A percentile compares a stretch with the other conserved stretches of the same genome.
Conservation (phyloP, 2,888 invertebrate species). For the Perizoma affinitatum region DNA sequence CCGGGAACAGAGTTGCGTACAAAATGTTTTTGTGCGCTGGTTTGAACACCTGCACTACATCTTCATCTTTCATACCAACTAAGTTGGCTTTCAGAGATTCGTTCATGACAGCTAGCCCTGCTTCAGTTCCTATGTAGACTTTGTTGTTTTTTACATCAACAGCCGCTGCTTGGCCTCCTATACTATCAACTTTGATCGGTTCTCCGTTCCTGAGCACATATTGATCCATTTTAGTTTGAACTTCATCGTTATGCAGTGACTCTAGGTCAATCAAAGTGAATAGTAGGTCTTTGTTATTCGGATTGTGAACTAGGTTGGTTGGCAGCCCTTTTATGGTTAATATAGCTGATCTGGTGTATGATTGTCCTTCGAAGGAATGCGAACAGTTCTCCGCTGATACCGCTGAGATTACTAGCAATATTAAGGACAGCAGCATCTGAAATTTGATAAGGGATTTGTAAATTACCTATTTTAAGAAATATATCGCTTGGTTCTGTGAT, state of each 20-base stretch:
- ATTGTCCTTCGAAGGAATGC: constrained; percentile 53
- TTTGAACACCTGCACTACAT: constrained; percentile 73
- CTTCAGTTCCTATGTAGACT: constrained; percentile 71
- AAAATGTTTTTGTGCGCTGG: constrained; percentile 56
- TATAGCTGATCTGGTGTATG: constrained; percentile 58
- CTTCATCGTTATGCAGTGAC: constrained; percentile 66
- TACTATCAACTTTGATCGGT: constrained; percentile 65
- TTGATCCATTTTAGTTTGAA: constrained; percentile 78
- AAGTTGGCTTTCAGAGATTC: constrained; percentile 60
- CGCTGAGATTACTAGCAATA: constrained; percentile 54
- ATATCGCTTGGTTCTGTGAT: too few relatives aligned
- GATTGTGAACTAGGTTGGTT: constrained; percentile 68
- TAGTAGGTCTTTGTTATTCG: constrained; percentile 59
- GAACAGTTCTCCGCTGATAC: constrained; percentile 63
- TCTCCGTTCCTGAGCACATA: constrained; percentile 62
- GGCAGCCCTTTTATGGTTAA: constrained; percentile 73
- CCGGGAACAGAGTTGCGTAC: constrained; percentile 68
- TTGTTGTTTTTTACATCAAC: constrained; percentile 60
- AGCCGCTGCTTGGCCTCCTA: constrained; percentile 72
- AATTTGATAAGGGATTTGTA: constrained; percentile 1
- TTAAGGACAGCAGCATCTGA: constrained; percentile 52
- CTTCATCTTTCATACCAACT: constrained; percentile 68
- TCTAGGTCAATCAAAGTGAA: constrained; percentile 75
- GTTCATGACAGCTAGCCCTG: constrained; percentile 65
- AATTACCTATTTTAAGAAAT: too few relatives aligned